These are phyloP conservation scores for Agraylea sexmaculata DNA, from an alignment of 1,140 invertebrate species.

Conservation along the genomic window DNA sequence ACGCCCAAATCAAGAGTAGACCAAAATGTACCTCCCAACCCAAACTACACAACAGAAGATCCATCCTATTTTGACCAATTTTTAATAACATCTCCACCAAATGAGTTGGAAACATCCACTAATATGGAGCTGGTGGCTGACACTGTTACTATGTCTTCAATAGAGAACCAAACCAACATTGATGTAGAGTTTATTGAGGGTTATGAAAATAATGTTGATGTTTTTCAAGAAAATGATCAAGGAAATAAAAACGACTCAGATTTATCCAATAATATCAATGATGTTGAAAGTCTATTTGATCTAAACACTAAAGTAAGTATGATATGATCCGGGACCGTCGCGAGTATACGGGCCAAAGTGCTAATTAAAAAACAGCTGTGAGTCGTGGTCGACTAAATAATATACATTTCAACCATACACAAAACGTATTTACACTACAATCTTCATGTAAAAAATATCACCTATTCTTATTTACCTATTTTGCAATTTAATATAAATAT, in stretches of 20 bases:
- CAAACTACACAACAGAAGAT: slow-evolving; percentile 23
- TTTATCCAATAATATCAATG: slow-evolving; percentile 25
- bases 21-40: slow-evolving; percentile 4
- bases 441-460: no score
- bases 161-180: background rate
- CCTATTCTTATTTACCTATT: no score
- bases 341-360: no score
- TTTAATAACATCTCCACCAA: slow-evolving; percentile 28
- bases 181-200: slow-evolving; percentile 17
- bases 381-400: no score
- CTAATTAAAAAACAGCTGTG: no score
- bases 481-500: no score
- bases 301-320: slow-evolving; percentile 16
- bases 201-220: background rate
- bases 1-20: slow-evolving; percentile 18
- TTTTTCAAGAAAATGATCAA: background rate
- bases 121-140: slow-evolving; percentile 7
- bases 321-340: no score
- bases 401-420: no score
- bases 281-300: slow-evolving; percentile 35
- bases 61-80: slow-evolving; percentile 37
- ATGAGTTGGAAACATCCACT: slow-evolving; percentile 1
- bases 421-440: no score
- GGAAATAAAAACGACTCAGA: slow-evolving; percentile 14
- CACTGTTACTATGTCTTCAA: background rate